Evolutionary conservation across 2,113 vertebrate genomes (phyloP).

Genomic region (Ammodytes dubius): DNA sequence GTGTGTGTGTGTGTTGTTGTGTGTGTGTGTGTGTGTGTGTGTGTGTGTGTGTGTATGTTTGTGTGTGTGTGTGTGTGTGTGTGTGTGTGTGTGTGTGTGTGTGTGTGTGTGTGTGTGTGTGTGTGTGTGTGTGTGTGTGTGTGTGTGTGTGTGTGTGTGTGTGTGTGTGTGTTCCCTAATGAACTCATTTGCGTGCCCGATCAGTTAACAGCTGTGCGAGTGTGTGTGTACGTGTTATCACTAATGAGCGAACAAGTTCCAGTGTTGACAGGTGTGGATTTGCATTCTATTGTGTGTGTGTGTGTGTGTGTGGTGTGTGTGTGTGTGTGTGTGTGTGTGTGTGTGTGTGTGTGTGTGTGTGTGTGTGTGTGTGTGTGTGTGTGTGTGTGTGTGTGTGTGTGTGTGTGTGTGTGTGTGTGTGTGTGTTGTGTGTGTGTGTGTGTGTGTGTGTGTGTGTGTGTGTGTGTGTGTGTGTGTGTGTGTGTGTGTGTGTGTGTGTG

Average conservation of each 20-base stretch:
- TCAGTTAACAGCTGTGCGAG: slow-evolving; percentile 27
- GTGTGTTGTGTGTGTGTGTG: no score
- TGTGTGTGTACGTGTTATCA: slow-evolving; percentile 46
- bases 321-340: no score
- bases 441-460: no score
- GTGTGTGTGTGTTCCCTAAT: slow-evolving; percentile 5
- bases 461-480: background rate
- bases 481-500: background rate
- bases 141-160: background rate
- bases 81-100: slow-evolving; percentile 4
- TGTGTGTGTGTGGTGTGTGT: background rate
- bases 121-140: slow-evolving; percentile 7
- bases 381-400: no score
- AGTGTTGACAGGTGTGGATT: slow-evolving; percentile 40
- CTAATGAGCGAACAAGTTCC: slow-evolving; percentile 28
- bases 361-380: no score
- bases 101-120: slow-evolving; percentile 27
- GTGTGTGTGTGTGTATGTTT: slow-evolving; percentile 1
- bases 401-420: no score
- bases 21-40: slow-evolving; percentile 24
- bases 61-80: slow-evolving; percentile 27
- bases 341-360: no score
- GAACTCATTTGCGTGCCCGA: slow-evolving; percentile 27
- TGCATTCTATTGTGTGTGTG: background rate
- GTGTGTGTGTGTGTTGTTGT: background rate